Conservation (phyloP, 2,888 invertebrate species). For the Catocala nupta region DNA sequence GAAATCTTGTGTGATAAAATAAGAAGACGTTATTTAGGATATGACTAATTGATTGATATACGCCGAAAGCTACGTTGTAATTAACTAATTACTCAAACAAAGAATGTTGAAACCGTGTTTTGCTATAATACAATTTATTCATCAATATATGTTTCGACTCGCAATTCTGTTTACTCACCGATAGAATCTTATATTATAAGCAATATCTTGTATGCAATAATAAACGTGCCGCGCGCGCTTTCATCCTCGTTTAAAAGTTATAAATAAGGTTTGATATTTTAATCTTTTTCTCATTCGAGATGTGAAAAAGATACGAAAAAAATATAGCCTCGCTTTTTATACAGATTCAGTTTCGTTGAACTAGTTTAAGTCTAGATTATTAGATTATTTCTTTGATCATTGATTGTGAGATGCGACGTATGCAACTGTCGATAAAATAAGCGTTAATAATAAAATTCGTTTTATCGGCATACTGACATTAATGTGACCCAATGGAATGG, state of each 20-base stretch:
- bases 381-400: constrained; percentile 13
- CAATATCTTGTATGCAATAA: constrained; percentile 25
- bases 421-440: constrained; percentile 1
- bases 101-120: neutral
- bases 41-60: too few relatives aligned
- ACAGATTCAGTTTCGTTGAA: constrained; percentile 10
- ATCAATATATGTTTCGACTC: neutral
- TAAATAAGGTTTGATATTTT: constrained; percentile 32
- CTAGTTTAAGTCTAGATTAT: constrained; percentile 17
- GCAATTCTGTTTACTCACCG: constrained; percentile 11
- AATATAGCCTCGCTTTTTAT: constrained; percentile 6
- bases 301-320: constrained; percentile 20
- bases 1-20: too few relatives aligned
- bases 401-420: constrained; percentile 1
- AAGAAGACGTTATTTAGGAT: too few relatives aligned
- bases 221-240: constrained; percentile 30
- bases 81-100: neutral
- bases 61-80: neutral
- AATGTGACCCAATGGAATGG: neutral
- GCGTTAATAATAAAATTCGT: neutral
- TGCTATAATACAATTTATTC: neutral
- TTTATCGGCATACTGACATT: neutral
- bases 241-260: constrained; percentile 24
- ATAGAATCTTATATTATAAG: constrained; percentile 25
- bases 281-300: constrained; percentile 23